A percentile compares a stretch with the other conserved stretches of the same genome.
Conservation (phyloP, 2,888 invertebrate species). For the Cloeon dipterum region DNA sequence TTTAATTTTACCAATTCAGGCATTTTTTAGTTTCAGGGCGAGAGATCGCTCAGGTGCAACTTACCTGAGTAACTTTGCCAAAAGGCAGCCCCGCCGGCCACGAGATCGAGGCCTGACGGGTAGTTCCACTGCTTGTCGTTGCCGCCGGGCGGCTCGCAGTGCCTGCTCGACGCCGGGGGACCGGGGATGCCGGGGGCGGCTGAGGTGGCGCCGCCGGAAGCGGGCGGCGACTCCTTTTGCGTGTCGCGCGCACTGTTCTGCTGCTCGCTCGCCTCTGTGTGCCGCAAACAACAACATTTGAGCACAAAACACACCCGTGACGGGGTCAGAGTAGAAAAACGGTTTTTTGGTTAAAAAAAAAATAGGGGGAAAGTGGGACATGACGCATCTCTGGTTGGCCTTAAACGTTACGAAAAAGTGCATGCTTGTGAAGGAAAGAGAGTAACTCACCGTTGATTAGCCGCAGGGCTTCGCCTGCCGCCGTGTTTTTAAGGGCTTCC, state of each 20-base stretch:
- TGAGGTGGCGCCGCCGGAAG: constrained; percentile 13
- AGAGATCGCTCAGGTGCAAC: no score
- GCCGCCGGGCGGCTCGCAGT: constrained; percentile 24
- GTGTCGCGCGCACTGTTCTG: constrained; percentile 4
- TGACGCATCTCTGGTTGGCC: no score
- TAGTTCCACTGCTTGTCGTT: constrained; percentile 37
- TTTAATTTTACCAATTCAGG: no score
- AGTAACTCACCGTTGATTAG: constrained; percentile 60
- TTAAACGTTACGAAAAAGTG: no score
- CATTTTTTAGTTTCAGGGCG: no score
- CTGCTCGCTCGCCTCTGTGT: constrained; percentile 4
- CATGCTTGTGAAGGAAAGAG: no score
- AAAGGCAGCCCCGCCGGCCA: constrained; percentile 65
- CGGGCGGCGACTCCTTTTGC: constrained; percentile 6
- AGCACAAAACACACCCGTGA: no score
- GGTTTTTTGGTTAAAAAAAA: no score
- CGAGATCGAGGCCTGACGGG: constrained; percentile 51
- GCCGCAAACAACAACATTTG: no score
- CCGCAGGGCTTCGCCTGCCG: constrained; percentile 52
- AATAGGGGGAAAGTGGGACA: no score
- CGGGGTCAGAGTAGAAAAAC: no score
- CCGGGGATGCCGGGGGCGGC: constrained; percentile 13
- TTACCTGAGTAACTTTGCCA: constrained; percentile 84
- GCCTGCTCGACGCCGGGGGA: constrained; percentile 15
- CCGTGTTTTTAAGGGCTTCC: constrained; percentile 54